Evolutionary conservation across 2,797 vertebrate species (phyloP).

Genomic region (Steatocranus sp.): DNA sequence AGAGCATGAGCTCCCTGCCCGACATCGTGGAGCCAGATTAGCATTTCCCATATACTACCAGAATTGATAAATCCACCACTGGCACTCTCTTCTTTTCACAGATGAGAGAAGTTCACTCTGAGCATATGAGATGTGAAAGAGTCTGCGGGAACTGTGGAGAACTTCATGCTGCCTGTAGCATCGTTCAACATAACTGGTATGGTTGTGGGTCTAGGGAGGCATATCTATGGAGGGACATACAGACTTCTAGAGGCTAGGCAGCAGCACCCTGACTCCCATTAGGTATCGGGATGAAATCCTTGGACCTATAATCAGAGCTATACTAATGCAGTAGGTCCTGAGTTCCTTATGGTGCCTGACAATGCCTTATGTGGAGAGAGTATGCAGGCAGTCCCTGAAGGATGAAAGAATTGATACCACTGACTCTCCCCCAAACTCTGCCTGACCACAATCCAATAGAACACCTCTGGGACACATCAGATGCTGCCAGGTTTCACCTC

Average conservation of each 20-base stretch:
- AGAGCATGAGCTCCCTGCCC: background rate
- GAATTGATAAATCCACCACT: background rate
- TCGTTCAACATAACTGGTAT: background rate
- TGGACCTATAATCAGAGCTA: background rate
- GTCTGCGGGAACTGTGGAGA: background rate
- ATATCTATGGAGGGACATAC: background rate
- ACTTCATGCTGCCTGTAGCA: background rate
- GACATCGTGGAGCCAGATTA: background rate
- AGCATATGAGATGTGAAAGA: background rate
- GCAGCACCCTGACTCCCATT: rapidly evolving
- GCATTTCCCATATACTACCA: background rate
- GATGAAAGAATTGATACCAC: background rate
- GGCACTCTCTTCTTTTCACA: background rate
- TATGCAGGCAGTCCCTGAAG: background rate
- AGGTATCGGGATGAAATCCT: background rate
- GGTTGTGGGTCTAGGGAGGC: background rate
- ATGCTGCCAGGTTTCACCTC: background rate
- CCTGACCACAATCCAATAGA: background rate
- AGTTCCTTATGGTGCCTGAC: background rate
- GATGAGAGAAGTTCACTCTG: background rate
- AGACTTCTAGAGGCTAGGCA: background rate
- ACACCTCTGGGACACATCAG: background rate
- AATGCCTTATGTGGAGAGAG: background rate
- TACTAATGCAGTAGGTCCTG: background rate
- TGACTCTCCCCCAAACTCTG: background rate